Evolutionary conservation across 1,140 invertebrate genomes (phyloP).

Genomic region (Telenomus remus): DNA sequence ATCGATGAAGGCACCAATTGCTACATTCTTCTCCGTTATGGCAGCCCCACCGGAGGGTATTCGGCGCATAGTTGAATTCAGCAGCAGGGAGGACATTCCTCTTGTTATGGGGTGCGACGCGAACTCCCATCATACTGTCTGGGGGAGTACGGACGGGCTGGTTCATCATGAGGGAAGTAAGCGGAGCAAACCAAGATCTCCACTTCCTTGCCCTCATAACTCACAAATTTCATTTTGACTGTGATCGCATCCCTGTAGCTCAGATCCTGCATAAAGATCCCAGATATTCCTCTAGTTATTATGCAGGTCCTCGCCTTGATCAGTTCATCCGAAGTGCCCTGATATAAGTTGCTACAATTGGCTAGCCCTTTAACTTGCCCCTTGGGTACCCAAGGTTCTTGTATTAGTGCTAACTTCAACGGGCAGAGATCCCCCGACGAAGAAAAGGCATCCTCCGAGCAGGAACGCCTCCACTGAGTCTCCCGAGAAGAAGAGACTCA

Average conservation of each 20-base stretch:
- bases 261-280: background rate
- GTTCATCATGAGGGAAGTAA: conserved; percentile 11
- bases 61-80: too few relatives aligned
- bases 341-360: background rate
- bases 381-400: conserved; percentile 35
- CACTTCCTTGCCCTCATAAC: background rate
- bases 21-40: too few relatives aligned
- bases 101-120: background rate
- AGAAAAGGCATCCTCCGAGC: too few relatives aligned
- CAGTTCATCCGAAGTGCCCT: background rate
- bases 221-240: background rate
- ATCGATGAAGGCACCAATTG: conserved; percentile 1
- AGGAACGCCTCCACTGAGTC: too few relatives aligned
- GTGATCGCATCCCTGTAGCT: background rate
- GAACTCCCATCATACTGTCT: background rate
- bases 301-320: conserved; percentile 1
- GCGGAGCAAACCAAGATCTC: conserved; percentile 2
- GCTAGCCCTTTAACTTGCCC: background rate
- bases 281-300: background rate
- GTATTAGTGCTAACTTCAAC: conserved; percentile 51
- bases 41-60: too few relatives aligned
- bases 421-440: too few relatives aligned
- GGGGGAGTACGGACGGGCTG: too few relatives aligned
- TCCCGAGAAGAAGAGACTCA: too few relatives aligned
- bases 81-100: too few relatives aligned